These are phyloP conservation scores for Conus ventricosus DNA, from an alignment of 1,140 invertebrate species.

Conservation along the genomic window DNA sequence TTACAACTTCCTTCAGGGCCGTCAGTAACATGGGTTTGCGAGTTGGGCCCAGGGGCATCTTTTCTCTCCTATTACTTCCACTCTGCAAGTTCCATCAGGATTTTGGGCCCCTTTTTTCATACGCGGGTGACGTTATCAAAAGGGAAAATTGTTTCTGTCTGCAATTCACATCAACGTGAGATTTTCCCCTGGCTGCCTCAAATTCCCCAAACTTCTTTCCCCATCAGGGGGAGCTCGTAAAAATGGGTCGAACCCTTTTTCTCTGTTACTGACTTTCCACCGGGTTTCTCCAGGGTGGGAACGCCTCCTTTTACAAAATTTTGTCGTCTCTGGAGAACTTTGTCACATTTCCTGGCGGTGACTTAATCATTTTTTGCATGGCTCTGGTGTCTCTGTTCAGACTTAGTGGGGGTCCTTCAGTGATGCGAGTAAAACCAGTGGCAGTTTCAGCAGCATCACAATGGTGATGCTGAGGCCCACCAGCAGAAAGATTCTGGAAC, in stretches of 20 bases:
- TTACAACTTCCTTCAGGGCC: neutral
- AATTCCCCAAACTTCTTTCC: neutral
- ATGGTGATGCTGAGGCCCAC: too few species aligned
- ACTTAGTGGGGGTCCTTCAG: neutral
- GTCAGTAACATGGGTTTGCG: constrained; percentile 1
- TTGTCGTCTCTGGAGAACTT: neutral
- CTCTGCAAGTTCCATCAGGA: neutral
- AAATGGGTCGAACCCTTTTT: neutral
- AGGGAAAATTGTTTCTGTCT: neutral
- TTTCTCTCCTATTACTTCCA: neutral
- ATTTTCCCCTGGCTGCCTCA: neutral
- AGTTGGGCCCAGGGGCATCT: neutral
- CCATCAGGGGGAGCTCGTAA: constrained; percentile 4
- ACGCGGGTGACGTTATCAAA: neutral
- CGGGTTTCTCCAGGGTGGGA: constrained; percentile 8
- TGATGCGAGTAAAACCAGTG: too few species aligned
- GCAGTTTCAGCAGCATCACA: neutral
- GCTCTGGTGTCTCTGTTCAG: neutral
- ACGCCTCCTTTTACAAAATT: neutral
- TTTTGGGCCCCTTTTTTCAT: constrained; percentile 3
- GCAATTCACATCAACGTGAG: neutral
- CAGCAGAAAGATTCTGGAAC: neutral
- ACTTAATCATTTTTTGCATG: constrained; percentile 1
- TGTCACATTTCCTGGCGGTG: neutral
- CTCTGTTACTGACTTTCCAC: neutral